Conservation (phyloP, 2,113 vertebrate species). For the Pelvicachromis taeniatus region DNA sequence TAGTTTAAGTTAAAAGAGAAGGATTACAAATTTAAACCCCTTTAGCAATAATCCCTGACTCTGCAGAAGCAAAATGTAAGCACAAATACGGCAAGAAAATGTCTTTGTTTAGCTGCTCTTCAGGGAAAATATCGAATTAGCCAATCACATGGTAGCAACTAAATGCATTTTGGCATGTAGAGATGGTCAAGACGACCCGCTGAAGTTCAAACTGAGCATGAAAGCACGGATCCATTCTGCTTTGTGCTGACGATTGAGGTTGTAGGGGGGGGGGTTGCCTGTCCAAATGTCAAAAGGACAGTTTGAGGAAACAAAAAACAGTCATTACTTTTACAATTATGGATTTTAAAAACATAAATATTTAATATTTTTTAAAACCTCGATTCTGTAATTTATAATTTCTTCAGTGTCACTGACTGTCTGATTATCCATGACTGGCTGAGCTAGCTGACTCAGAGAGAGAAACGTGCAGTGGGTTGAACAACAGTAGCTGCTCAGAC, state of each 20-base stretch:
- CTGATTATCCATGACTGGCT: background rate
- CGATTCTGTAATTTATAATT: background rate
- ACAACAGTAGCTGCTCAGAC: background rate
- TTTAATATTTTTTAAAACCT: background rate
- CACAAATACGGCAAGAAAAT: background rate
- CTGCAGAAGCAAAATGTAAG: background rate
- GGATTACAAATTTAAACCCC: background rate
- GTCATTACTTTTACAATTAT: background rate
- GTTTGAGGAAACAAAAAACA: no score
- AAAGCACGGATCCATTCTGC: background rate
- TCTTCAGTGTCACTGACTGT: background rate
- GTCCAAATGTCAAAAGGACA: no score
- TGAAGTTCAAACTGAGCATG: background rate
- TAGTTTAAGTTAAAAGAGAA: background rate
- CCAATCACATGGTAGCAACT: background rate
- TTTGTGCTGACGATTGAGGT: background rate
- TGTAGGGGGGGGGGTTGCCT: background rate
- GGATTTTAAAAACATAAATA: background rate
- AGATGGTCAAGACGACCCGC: background rate
- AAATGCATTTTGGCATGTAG: background rate
- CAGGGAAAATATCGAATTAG: background rate
- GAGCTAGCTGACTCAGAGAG: background rate
- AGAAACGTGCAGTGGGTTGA: background rate
- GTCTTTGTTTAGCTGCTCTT: background rate
- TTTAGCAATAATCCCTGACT: background rate